These are phyloP conservation scores for Upupa epops DNA, from an alignment of 2,113 vertebrate genomes.

Conservation along the genomic window DNA sequence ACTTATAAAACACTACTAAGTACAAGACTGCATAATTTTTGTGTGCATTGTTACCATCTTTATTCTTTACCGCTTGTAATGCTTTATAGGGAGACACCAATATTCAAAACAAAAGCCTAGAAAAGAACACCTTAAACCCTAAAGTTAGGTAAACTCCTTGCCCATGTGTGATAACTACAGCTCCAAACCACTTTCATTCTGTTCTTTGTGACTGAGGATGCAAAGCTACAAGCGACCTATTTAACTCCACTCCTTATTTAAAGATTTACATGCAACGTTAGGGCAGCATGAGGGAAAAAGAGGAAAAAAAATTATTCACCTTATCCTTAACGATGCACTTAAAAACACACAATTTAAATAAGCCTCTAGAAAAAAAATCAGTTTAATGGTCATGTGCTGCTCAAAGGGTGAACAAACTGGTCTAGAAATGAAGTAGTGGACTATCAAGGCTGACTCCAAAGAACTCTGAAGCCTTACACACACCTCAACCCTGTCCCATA, in stretches of 20 bases:
- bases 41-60: neutral
- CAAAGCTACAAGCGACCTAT: neutral
- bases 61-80: neutral
- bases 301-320: neutral
- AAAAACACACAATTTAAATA: neutral
- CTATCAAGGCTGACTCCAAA: neutral
- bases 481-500: neutral
- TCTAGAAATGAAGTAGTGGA: neutral
- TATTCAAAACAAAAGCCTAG: neutral
- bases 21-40: neutral
- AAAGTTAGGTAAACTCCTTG: neutral
- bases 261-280: neutral
- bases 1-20: neutral
- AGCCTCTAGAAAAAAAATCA: neutral
- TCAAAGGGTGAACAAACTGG: neutral
- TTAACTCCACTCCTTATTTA: neutral
- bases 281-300: neutral
- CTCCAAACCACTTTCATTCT: neutral
- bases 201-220: neutral
- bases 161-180: neutral
- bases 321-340: neutral
- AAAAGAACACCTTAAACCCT: neutral
- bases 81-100: neutral
- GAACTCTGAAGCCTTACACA: neutral
- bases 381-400: neutral